Evolutionary conservation across 1,140 invertebrate species (phyloP).

Genomic region (Trichonephila clavata): DNA sequence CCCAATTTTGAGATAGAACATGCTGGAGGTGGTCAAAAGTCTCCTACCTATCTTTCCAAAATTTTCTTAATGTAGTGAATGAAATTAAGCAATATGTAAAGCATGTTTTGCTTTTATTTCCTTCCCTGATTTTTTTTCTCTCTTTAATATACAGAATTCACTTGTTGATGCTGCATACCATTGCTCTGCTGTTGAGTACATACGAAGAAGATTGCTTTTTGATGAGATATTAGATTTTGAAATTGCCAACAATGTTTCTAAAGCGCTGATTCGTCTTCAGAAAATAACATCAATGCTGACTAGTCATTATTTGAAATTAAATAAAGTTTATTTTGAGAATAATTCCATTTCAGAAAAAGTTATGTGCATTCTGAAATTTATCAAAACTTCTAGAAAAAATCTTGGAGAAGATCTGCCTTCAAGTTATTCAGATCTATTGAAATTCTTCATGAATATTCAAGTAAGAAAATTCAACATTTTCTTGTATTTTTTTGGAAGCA

Average conservation of each 20-base stretch:
- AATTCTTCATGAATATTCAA: constrained; percentile 12
- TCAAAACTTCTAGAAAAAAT: background rate
- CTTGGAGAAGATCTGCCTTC: background rate
- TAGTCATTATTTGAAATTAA: background rate
- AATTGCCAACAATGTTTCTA: background rate
- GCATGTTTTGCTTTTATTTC: background rate
- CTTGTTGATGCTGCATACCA: background rate
- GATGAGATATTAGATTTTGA: background rate
- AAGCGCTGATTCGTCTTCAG: background rate
- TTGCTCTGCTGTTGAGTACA: constrained; percentile 22
- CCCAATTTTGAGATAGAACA: too few species aligned
- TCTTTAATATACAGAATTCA: background rate
- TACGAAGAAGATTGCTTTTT: background rate
- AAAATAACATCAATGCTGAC: background rate
- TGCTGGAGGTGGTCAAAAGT: too few species aligned
- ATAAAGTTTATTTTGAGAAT: background rate
- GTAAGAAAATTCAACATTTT: background rate
- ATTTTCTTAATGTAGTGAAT: too few species aligned
- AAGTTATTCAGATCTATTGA: background rate
- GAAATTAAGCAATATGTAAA: too few species aligned
- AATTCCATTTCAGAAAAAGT: constrained; percentile 25
- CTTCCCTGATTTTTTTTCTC: background rate
- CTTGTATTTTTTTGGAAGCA: too few species aligned
- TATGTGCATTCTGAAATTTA: background rate
- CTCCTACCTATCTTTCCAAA: too few species aligned